Evolutionary conservation across 2,113 vertebrate species (phyloP).

Genomic region (Zapornia atra): DNA sequence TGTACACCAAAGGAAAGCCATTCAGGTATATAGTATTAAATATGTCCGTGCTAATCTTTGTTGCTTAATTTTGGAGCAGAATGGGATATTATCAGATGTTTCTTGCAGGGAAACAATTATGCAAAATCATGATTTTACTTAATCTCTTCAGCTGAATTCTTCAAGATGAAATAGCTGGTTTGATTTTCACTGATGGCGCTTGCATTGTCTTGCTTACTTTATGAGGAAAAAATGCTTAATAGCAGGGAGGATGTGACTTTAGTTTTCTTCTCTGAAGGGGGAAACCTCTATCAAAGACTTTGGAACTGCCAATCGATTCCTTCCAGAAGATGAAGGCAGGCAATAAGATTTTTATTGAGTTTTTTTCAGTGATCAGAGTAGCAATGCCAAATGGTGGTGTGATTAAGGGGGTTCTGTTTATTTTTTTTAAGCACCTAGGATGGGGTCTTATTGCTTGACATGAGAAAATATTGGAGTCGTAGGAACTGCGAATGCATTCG

Average conservation of each 20-base stretch:
- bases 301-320: conserved; percentile 47
- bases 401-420: background rate
- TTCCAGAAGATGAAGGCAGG: conserved; percentile 63
- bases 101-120: conserved; percentile 36
- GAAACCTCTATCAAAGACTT: background rate
- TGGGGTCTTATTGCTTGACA: background rate
- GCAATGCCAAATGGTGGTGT: background rate
- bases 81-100: conserved; percentile 31
- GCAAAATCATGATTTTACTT: background rate
- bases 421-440: background rate
- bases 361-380: conserved; percentile 44
- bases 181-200: conserved; percentile 54
- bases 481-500: conserved; percentile 35
- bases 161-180: conserved; percentile 35
- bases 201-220: conserved; percentile 41
- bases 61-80: conserved; percentile 47
- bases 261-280: conserved; percentile 34
- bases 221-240: conserved; percentile 37
- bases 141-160: conserved; percentile 32
- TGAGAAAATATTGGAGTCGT: conserved; percentile 39
- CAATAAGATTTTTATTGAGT: conserved; percentile 60
- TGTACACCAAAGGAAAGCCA: conserved; percentile 43
- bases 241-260: conserved; percentile 55
- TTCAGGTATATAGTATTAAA: conserved; percentile 56
- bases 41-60: conserved; percentile 29